Base-by-base conservation (phyloP, 2,797 vertebrate species). In the Mormyrops attenuatus region DNA sequence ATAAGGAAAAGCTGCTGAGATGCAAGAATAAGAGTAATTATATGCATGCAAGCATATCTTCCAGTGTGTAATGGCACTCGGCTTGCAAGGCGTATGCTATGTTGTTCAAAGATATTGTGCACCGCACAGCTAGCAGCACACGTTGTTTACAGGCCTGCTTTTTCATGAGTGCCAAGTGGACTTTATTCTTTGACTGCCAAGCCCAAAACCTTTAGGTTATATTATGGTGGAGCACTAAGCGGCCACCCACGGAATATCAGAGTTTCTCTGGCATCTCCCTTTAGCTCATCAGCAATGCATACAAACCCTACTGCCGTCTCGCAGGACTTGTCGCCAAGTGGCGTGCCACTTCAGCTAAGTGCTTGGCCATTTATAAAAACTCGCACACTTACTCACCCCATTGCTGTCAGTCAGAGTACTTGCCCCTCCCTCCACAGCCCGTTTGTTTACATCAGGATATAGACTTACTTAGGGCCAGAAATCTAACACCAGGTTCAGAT, bases 381-480 rank as follows among this genome's bases (percentile, higher is more conserved):
- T 5, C 5, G 2, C 41, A 9, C 60, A 26, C 50, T 77, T 53
- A 47, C 30, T 53, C 30, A 57, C 52, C 87, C 77, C 73, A 15
- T 17, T 82, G 20, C 69, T 57, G n/a, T 41, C 88, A 44, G 50
- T 22, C 17, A 47, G 63, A 44, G 15, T 15, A 47, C 41, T 0
- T 20, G 77, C 20, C 73, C 38, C 13, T 80, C 77, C 41, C 49
- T 73, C 55, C 82, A 49, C 26, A 5, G 8, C 41, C 41, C 17
- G 17, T 73, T 26, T 73, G 60, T 53, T 69, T 85, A 53, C 47
- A 20, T 30, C 80, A 38, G 41, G 82, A 60, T 69, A 22, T 52
- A 34, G 26, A 63, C 22, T 89, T 89, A 55, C 69, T 80, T 80
- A 89, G 49, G 89, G 30, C 22, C 34, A 52, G 85, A 22, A 87